Percentiles rank a stretch among this genome's conserved stretches.
Conservation (phyloP, 2,888 invertebrate genomes). For the Cistogaster globosa region DNA sequence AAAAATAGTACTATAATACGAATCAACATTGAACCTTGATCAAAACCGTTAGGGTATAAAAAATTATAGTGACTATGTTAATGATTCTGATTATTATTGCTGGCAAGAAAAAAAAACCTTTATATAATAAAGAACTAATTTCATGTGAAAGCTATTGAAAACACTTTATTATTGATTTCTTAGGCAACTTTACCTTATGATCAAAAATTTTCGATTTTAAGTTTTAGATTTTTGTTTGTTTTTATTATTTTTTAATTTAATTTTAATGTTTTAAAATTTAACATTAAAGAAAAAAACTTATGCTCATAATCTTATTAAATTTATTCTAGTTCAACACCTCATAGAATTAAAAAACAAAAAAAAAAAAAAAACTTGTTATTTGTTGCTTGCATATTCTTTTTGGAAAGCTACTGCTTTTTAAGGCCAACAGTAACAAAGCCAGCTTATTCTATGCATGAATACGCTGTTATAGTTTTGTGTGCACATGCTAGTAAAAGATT, state of each 20-base stretch:
- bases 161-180: constrained; percentile 75
- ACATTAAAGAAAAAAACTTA: constrained; percentile 34
- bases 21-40: neutral
- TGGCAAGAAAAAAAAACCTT: constrained; percentile 17
- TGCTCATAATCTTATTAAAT: constrained; percentile 71
- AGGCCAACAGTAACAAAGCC: neutral
- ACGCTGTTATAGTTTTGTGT: neutral
- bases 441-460: constrained; percentile 6
- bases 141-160: constrained; percentile 39
- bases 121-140: neutral
- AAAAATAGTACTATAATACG: constrained; percentile 22
- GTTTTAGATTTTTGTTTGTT: too few species aligned
- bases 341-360: constrained; percentile 2
- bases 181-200: constrained; percentile 45
- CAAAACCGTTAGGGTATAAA: constrained; percentile 13
- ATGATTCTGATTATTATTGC: too few species aligned
- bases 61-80: constrained; percentile 20
- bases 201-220: constrained; percentile 32
- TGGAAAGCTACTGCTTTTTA: constrained; percentile 42
- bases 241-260: too few species aligned
- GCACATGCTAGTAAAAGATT: constrained; percentile 48
- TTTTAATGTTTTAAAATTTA: too few species aligned
- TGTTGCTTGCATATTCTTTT: constrained; percentile 14
- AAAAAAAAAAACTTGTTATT: constrained; percentile 3
- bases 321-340: constrained; percentile 71